These are phyloP conservation scores for Drosophila eugracilis DNA, from an alignment of 1,140 invertebrate genomes.

Conservation along the genomic window DNA sequence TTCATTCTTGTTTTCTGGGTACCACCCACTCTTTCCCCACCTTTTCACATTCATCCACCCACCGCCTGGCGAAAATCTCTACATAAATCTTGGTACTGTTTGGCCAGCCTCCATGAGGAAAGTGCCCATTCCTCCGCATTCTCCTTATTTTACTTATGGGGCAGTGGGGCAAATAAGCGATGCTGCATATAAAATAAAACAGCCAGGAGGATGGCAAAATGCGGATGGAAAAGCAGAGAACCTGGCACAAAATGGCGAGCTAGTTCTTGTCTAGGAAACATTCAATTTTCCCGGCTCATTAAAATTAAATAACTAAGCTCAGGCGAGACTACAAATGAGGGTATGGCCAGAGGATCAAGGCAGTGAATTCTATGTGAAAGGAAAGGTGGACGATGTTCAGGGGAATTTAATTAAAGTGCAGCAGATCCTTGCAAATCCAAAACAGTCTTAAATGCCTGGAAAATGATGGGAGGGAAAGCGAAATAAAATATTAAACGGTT, in stretches of 20 bases:
- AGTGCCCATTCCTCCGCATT: conserved; percentile 10
- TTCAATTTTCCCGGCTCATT: conserved; percentile 79
- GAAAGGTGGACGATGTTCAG: not conserved
- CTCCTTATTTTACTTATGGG: conserved; percentile 51
- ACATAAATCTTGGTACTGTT: conserved; percentile 76
- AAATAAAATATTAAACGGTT: too few species aligned
- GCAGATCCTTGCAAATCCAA: not conserved
- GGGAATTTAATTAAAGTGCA: conserved; percentile 28
- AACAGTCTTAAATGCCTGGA: conserved; percentile 6
- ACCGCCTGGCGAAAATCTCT: conserved; percentile 69
- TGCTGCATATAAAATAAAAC: conserved; percentile 66
- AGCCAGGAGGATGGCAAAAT: not conserved
- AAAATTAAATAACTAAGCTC: conserved; percentile 77
- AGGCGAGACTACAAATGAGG: conserved; percentile 7
- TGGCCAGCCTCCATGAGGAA: conserved; percentile 23
- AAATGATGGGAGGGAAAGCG: not conserved
- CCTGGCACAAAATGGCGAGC: conserved; percentile 35
- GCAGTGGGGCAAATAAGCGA: conserved; percentile 57
- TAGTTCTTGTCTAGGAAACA: conserved; percentile 57
- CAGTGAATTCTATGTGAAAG: not conserved
- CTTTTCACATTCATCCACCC: conserved; percentile 14
- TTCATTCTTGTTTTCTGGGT: conserved; percentile 11
- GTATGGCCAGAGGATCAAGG: not conserved
- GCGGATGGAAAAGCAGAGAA: conserved; percentile 12
- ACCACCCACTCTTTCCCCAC: conserved; percentile 16